Evolutionary conservation across 2,888 invertebrate genomes (phyloP), one percentile per base, ranked within the genome.

Genomic region (Epistrophella euchroma): DNA sequence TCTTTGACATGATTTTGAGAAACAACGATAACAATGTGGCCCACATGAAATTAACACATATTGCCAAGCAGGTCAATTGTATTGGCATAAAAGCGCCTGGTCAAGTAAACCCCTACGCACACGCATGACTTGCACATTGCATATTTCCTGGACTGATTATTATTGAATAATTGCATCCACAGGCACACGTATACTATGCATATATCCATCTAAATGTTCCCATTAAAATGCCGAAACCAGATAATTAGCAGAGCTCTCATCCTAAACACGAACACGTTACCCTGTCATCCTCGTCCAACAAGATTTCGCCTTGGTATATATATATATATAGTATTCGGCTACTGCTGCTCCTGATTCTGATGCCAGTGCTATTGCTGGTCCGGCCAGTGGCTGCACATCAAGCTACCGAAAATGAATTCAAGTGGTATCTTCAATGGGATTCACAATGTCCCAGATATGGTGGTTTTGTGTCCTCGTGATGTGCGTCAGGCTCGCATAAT

Each of bases 361-460:
- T 40, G 40, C 60, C 9, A 15, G 9, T 37, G 19, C 19, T 60
- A 6, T n/a, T 32, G n/a, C n/a, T 78, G 62, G 22, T 43, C n/a
- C 55, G 10, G 32, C 32, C 60, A 64, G 64, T 73, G 70, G 77
- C 73, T 77, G 71, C 71, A 77, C 77, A 82, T 82, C 86, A 86
- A 82, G 71, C 74, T 81, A 74, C 58, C 82, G 70, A 64, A 82
- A 86, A 77, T 86, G 82, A 82, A 82, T 86, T 82, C 86, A 78
- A 86, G 82, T 86, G 82, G 82, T 86, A 82, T 82, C 86, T 78
- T 77, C 73, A 82, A 86, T 86, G 74, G 77, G 70, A 86, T 58
- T 86, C 78, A 74, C 58, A 82, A 82, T 74, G 74, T 74, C 74
- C 86, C 86, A 82, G 86, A 86, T 86, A 86, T 86, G 82, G 82